Conservation (phyloP, 2,797 vertebrate genomes). For the Gymnopithys bicolor region DNA sequence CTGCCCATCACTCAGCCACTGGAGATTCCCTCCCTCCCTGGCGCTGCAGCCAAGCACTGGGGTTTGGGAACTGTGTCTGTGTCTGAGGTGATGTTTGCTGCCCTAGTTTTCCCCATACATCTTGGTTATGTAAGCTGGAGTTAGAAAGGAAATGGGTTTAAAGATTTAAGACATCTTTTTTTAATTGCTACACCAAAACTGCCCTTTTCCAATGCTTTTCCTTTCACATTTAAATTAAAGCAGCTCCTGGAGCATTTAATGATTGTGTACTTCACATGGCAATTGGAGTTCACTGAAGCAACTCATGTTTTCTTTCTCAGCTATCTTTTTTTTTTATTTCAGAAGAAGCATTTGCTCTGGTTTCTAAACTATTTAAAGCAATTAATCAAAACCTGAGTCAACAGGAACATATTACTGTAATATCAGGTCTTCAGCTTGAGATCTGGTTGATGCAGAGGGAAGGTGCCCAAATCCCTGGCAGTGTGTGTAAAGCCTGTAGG, state of each 20-base stretch:
- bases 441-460: neutral
- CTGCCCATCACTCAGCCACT: neutral
- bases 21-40: slow-evolving; percentile 15
- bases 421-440: neutral
- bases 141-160: neutral
- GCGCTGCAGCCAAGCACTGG: neutral
- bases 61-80: neutral
- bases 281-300: slow-evolving; percentile 63
- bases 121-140: slow-evolving; percentile 16
- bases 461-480: neutral
- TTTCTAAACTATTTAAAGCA: slow-evolving; percentile 50
- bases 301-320: slow-evolving; percentile 45
- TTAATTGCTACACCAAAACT: slow-evolving; percentile 49
- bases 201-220: neutral
- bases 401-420: neutral
- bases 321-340: neutral
- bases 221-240: slow-evolving; percentile 40
- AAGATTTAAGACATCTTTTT: slow-evolving; percentile 2
- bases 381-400: slow-evolving; percentile 31
- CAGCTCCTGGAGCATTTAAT: slow-evolving; percentile 56
- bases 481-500: slow-evolving; percentile 13
- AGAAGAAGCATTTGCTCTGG: slow-evolving; percentile 9
- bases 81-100: neutral
- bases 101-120: neutral
- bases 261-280: slow-evolving; percentile 42